phyloP scores from a whole-genome alignment of 2,113 vertebrate genomes.

The Fulmarus glacialis region DNA sequence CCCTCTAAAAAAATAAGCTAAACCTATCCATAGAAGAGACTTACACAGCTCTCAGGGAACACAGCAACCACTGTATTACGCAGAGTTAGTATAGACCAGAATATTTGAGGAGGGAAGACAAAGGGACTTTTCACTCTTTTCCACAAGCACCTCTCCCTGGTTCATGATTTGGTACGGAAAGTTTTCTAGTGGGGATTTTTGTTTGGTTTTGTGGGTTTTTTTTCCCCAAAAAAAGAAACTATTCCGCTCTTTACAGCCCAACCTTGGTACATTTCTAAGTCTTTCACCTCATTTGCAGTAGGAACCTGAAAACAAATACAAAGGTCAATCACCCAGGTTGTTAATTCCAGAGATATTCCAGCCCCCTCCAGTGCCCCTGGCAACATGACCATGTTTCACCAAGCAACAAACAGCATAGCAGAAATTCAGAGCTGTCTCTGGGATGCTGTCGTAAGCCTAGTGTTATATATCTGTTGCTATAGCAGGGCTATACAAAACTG shows the following conservation, averaged over 20 bases:
- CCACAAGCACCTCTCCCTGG: background rate
- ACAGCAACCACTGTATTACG: background rate
- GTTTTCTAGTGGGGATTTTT: too few species aligned
- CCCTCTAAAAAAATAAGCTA: background rate
- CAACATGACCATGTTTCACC: background rate
- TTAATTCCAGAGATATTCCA: background rate
- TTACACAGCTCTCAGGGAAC: background rate
- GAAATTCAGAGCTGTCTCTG: background rate
- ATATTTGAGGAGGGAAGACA: background rate
- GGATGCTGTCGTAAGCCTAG: background rate
- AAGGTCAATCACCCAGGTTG: background rate
- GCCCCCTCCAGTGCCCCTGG: background rate
- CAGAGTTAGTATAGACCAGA: background rate
- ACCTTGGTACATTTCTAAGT: background rate
- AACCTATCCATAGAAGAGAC: background rate
- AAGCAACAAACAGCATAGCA: background rate
- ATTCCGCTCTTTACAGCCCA: background rate
- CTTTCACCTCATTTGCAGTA: background rate
- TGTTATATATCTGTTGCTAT: background rate
- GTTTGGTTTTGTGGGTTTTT: too few species aligned
- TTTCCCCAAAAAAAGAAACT: background rate
- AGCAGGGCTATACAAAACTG: background rate
- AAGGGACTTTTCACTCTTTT: background rate
- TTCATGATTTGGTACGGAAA: background rate
- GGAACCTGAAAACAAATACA: background rate